Base-by-base conservation (phyloP, 1,140 invertebrate genomes). In the Scaptomyza montana region DNA sequence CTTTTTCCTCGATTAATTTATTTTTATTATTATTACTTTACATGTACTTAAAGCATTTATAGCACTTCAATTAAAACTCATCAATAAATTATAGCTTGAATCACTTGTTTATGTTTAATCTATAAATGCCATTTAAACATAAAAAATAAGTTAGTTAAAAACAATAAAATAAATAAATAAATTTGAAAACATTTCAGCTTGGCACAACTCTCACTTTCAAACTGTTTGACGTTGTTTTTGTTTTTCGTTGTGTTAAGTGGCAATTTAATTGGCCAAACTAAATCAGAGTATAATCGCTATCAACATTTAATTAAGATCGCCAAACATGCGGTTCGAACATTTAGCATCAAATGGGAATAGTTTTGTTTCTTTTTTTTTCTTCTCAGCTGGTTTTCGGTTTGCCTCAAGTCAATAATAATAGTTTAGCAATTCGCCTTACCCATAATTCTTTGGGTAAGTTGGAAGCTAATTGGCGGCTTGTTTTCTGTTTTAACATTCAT, bases 391-490 rank as follows among this genome's bases (percentile, higher is more conserved):
- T 62, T 59, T 59, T 45, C 41, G 12, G 21, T 45, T 16, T 28
- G 59, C 66, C 50, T 28, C 41, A 25, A 46, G 51, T 28, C 21
- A 43, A 64, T 63, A 63, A 21, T 21, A 25, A 33, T 33, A 6
- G 30, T 33, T 63, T 55, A 25, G 41, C 63, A 54, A 21, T 59
- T 74, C 77, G 66, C 81, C 56, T 59, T 33, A 81, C 82, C 84
- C 84, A 82, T 79, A 89, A 87, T 87, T 87, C 84, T 87, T 54
- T 68, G 84, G 80, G 84, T 89, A 89, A 89, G 80, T 84, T 89
- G 84, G 84, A 65, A 89, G 84, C 84, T 89, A 89, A 89, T 89
- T 89, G 84, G 79, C 65, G 56, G 79, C 84, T 89, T 77, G 76
- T 77, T 77, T 76, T 57, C 50, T 13, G 67, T 49, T 43, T 13